Evolutionary conservation across 1,140 invertebrate species (phyloP).

Genomic region (Caerostris darwini): DNA sequence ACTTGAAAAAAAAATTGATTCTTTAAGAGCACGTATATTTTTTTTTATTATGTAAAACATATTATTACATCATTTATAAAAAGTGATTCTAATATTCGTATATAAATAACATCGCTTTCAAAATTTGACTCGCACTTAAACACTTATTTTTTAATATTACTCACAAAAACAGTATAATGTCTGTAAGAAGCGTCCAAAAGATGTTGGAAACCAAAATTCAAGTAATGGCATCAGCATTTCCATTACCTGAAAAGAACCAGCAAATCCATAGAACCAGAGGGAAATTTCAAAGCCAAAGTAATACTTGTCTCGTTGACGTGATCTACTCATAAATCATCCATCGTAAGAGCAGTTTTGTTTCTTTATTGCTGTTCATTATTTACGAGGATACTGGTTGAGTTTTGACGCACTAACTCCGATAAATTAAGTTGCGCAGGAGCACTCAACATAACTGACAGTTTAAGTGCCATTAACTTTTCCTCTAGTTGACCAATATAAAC

Average conservation of each 20-base stretch:
- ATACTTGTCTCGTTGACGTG: slow-evolving; percentile 41
- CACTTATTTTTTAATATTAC: no score
- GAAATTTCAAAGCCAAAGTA: neutral
- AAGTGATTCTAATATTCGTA: no score
- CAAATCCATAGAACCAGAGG: neutral
- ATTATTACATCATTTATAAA: no score
- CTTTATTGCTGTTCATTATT: slow-evolving; percentile 56
- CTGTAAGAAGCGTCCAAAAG: neutral
- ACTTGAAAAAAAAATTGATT: no score
- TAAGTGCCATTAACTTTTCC: slow-evolving; percentile 58
- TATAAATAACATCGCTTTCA: no score
- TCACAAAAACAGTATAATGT: neutral
- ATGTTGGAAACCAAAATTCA: neutral
- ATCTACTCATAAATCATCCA: slow-evolving; percentile 35
- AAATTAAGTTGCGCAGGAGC: slow-evolving; percentile 54
- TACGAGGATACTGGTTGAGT: slow-evolving; percentile 54
- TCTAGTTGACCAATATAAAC: slow-evolving; percentile 22
- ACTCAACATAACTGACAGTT: slow-evolving; percentile 60
- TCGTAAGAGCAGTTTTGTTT: slow-evolving; percentile 44
- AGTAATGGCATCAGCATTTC: neutral
- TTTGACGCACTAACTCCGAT: slow-evolving; percentile 46
- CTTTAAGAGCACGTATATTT: no score
- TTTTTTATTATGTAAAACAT: no score
- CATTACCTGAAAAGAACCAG: neutral
- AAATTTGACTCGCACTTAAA: no score